A percentile compares a stretch with the other conserved stretches of the same genome.
Conservation (phyloP, 2,888 invertebrate genomes). For the Heliconius ismenius region DNA sequence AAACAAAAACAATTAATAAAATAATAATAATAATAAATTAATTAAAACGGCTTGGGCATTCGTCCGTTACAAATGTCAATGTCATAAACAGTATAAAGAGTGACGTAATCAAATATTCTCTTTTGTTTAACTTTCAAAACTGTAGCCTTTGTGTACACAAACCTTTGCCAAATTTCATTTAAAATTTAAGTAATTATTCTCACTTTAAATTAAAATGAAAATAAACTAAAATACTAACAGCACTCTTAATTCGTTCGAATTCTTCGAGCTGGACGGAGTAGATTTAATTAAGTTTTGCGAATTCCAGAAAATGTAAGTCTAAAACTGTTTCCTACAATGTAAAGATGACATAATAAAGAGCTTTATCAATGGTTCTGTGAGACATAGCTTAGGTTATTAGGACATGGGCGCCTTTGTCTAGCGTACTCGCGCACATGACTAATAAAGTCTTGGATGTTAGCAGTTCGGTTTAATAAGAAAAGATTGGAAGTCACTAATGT, state of each 20-base stretch:
- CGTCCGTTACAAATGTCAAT: conserved; percentile 12
- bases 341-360: conserved; percentile 34
- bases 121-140: conserved; percentile 13
- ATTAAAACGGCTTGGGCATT: not conserved
- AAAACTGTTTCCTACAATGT: conserved; percentile 33
- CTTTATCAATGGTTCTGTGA: conserved; percentile 41
- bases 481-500: conserved; percentile 37
- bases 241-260: conserved; percentile 31
- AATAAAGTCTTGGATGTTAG: conserved; percentile 45
- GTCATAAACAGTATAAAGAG: conserved; percentile 15
- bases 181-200: conserved; percentile 26
- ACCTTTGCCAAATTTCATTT: conserved; percentile 17
- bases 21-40: not conserved
- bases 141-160: conserved; percentile 4
- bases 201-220: conserved; percentile 31
- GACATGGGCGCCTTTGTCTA: conserved; percentile 47
- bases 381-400: conserved; percentile 56
- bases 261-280: conserved; percentile 32
- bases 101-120: conserved; percentile 18
- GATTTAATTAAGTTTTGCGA: conserved; percentile 35
- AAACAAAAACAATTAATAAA: not conserved
- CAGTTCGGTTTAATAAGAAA: conserved; percentile 58
- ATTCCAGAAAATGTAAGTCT: conserved; percentile 32
- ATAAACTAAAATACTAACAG: conserved; percentile 30
- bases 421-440: conserved; percentile 47